Percentiles rank a stretch among this genome's conserved stretches.
phyloP scores from a whole-genome alignment of 2,888 invertebrate species.

The Drosophila koepferae region DNA sequence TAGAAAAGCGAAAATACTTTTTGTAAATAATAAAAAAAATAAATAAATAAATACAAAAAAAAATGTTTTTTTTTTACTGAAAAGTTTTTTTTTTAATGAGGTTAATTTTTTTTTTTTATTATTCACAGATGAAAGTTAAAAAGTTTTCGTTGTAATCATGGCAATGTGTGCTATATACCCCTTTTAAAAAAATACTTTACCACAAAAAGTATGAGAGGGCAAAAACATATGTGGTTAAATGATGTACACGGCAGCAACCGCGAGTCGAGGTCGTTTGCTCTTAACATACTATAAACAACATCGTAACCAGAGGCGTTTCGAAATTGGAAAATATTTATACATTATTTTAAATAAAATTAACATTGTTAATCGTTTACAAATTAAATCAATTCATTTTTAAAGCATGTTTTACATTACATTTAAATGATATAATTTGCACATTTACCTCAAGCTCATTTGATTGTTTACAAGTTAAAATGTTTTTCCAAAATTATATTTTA shows the following conservation, averaged over 20 bases:
- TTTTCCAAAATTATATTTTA: not conserved
- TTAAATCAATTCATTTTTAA: not conserved
- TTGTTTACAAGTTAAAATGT: not conserved
- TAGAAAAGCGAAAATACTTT: slow-evolving; percentile 1
- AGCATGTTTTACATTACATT: not conserved
- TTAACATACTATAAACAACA: slow-evolving; percentile 20
- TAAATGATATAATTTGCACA: not conserved
- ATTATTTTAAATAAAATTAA: not conserved
- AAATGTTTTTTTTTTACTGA: not conserved
- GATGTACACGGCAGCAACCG: slow-evolving; percentile 29
- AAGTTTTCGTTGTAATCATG: not conserved
- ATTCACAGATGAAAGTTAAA: not conserved
- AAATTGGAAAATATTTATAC: not conserved
- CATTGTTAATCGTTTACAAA: not conserved
- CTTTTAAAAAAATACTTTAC: not conserved
- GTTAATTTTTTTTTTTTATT: not conserved
- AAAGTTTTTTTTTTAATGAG: not conserved
- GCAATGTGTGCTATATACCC: not conserved
- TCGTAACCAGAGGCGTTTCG: slow-evolving; percentile 25
- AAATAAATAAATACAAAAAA: not conserved
- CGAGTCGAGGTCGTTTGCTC: slow-evolving; percentile 34
- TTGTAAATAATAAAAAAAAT: not conserved
- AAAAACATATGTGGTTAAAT: slow-evolving; percentile 43
- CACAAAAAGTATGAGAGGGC: slow-evolving; percentile 19
- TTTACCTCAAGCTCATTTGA: not conserved